phyloP scores from a whole-genome alignment of 2,888 invertebrate species.

The Ochropacha duplaris region DNA sequence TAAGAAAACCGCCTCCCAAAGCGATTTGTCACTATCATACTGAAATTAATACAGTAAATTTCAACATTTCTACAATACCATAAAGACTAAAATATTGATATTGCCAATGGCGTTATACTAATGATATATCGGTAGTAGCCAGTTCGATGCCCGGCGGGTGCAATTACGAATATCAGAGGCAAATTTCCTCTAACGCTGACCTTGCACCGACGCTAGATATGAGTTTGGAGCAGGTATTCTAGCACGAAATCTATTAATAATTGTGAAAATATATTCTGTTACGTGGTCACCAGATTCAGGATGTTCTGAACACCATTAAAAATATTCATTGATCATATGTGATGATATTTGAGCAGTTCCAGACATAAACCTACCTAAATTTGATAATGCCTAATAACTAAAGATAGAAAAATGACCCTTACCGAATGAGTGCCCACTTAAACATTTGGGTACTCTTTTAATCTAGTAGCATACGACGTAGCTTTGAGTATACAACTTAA shows the following conservation, averaged over 20 bases:
- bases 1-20: neutral
- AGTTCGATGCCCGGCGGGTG: conserved; percentile 46
- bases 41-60: neutral
- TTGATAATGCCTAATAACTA: too few relatives aligned
- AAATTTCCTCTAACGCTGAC: conserved; percentile 58
- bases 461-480: too few relatives aligned
- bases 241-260: conserved; percentile 12
- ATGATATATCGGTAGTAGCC: conserved; percentile 31
- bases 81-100: conserved; percentile 25
- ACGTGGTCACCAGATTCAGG: too few relatives aligned
- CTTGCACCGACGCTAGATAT: conserved; percentile 19
- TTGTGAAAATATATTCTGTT: neutral
- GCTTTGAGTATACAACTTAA: too few relatives aligned
- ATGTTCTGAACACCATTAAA: too few relatives aligned
- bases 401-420: too few relatives aligned
- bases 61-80: neutral
- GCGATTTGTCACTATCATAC: neutral
- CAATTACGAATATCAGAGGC: conserved; percentile 54
- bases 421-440: too few relatives aligned
- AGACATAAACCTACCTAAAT: too few relatives aligned
- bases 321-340: too few relatives aligned
- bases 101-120: conserved; percentile 22
- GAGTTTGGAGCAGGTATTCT: conserved; percentile 25
- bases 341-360: too few relatives aligned
- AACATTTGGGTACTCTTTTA: too few relatives aligned